phyloP scores from a whole-genome alignment of 2,888 invertebrate species.

The Amphipyra tragopoginis region DNA sequence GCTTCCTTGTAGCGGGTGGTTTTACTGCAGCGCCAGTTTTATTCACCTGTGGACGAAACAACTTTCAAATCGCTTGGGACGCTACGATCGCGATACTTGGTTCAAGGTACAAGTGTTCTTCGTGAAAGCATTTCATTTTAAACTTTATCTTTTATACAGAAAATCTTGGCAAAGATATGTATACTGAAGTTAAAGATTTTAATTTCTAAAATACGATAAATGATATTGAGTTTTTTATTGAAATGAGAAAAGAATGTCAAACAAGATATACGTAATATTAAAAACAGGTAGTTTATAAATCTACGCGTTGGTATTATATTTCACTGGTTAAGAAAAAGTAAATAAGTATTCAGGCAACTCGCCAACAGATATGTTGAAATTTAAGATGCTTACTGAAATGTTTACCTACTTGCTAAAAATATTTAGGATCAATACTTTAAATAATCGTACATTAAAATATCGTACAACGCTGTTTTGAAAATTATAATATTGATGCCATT shows the following conservation, averaged over 20 bases:
- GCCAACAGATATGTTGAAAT: too few relatives aligned
- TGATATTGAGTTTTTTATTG: slow-evolving; percentile 6
- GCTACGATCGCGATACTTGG: slow-evolving; percentile 26
- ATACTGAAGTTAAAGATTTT: slow-evolving; percentile 14
- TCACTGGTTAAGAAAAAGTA: too few relatives aligned
- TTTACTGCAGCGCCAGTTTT: slow-evolving; percentile 51
- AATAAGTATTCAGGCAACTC: too few relatives aligned
- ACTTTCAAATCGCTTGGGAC: slow-evolving; percentile 46
- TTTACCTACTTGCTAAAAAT: too few relatives aligned
- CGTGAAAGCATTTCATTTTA: slow-evolving; percentile 43
- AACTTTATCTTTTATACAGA: slow-evolving; percentile 30
- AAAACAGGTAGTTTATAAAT: background rate
- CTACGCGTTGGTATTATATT: background rate
- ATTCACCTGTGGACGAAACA: slow-evolving; percentile 39
- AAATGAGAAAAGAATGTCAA: background rate
- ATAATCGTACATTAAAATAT: too few relatives aligned
- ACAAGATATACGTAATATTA: background rate
- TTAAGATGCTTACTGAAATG: too few relatives aligned
- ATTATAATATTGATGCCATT: too few relatives aligned
- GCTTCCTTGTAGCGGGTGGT: background rate
- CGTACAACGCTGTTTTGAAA: too few relatives aligned
- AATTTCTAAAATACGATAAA: slow-evolving; percentile 15
- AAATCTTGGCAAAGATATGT: slow-evolving; percentile 29
- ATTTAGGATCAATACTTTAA: too few relatives aligned
- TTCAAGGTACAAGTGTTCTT: slow-evolving; percentile 36